phyloP scores from a whole-genome alignment of 2,888 invertebrate genomes.

The Catocala sponsa region DNA sequence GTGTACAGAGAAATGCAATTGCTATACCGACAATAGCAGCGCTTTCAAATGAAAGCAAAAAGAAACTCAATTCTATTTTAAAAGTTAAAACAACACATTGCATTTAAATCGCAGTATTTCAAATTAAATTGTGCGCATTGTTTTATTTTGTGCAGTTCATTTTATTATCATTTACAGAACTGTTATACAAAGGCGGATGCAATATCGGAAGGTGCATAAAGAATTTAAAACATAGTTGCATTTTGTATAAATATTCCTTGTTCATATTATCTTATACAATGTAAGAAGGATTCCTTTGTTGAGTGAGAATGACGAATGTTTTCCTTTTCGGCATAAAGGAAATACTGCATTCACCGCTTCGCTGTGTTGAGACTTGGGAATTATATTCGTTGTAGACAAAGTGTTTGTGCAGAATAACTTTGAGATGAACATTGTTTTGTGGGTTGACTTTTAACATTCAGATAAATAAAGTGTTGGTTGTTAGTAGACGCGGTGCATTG shows the following conservation, averaged over 20 bases:
- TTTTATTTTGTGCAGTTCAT: no score
- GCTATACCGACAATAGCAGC: no score
- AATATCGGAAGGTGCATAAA: background rate
- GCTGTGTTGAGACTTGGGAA: slow-evolving; percentile 7
- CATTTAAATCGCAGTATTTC: no score
- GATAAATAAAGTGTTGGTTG: no score
- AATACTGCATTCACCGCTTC: slow-evolving; percentile 11
- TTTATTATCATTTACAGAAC: no score
- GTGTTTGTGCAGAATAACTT: slow-evolving; percentile 1
- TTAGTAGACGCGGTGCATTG: no score
- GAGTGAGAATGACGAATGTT: slow-evolving; percentile 22
- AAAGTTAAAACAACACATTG: no score
- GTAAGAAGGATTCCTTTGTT: slow-evolving; percentile 21
- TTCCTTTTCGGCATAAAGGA: slow-evolving; percentile 23
- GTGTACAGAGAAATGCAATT: no score
- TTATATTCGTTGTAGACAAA: slow-evolving; percentile 22
- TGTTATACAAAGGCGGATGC: background rate
- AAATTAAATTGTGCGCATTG: no score
- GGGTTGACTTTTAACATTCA: no score
- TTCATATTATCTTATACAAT: slow-evolving; percentile 6
- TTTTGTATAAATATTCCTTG: background rate
- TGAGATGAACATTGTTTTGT: background rate
- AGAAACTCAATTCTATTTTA: no score
- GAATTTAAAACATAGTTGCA: background rate
- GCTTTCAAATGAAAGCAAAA: no score